Evolutionary conservation across 2,113 vertebrate species (phyloP).

Genomic region (Dicentrarchus labrax): DNA sequence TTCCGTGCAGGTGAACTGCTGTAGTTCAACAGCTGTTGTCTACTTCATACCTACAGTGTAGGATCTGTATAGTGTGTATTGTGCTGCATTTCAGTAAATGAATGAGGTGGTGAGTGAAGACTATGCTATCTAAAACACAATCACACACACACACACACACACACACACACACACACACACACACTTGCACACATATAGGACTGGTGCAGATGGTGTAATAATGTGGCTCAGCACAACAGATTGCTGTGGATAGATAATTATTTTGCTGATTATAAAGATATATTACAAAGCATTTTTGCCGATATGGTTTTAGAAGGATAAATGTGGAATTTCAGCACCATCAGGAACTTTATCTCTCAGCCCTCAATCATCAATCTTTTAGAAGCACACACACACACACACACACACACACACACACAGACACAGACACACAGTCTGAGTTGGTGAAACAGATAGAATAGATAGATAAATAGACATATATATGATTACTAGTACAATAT

Average conservation of each 20-base stretch:
- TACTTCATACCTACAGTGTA: background rate
- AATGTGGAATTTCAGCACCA: conserved; percentile 23
- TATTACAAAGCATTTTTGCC: conserved; percentile 10
- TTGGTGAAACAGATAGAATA: background rate
- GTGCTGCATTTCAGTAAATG: background rate
- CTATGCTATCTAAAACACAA: background rate
- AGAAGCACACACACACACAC: background rate
- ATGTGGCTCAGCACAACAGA: conserved; percentile 24
- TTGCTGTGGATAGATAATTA: conserved; percentile 26
- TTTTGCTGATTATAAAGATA: conserved; percentile 37
- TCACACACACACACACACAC: background rate
- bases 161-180: background rate
- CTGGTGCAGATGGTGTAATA: conserved; percentile 13
- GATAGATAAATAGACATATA: no score
- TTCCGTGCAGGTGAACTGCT: background rate
- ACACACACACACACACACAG: conserved; percentile 1
- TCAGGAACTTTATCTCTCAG: conserved; percentile 33
- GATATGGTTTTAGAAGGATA: conserved; percentile 22
- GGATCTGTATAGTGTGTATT: background rate
- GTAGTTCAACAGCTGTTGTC: background rate
- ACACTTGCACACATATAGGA: background rate
- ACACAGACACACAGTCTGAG: background rate
- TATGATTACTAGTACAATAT: background rate
- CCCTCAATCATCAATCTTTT: conserved; percentile 38
- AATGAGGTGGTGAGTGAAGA: background rate